Evolutionary conservation across 2,888 invertebrate genomes (phyloP).

Genomic region (Nemoura dubitans): DNA sequence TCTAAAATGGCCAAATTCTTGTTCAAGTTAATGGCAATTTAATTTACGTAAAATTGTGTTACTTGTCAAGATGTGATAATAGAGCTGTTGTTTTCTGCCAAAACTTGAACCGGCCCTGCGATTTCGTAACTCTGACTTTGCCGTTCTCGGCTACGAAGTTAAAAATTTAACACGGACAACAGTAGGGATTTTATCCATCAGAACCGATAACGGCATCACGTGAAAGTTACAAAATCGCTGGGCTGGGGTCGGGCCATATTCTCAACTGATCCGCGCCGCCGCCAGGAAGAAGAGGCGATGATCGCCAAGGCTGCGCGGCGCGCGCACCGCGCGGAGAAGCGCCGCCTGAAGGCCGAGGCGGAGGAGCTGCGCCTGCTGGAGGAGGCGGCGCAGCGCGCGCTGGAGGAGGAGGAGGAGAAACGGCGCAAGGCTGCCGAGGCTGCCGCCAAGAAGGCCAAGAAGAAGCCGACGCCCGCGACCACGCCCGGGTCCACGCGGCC

Average conservation of each 20-base stretch:
- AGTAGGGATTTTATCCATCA: too few species aligned
- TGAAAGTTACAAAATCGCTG: too few species aligned
- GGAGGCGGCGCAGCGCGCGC: background rate
- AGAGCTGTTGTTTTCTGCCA: too few species aligned
- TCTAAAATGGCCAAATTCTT: too few species aligned
- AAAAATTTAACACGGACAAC: too few species aligned
- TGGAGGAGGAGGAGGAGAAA: constrained; percentile 61
- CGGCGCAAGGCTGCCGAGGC: constrained; percentile 50
- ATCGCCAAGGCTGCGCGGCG: background rate
- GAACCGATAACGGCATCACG: too few species aligned
- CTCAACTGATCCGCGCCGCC: background rate
- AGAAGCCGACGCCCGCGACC: background rate
- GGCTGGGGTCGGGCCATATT: background rate
- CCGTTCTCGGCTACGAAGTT: too few species aligned
- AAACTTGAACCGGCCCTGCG: too few species aligned
- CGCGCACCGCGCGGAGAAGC: constrained; percentile 20
- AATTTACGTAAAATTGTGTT: too few species aligned
- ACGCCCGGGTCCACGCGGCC: background rate
- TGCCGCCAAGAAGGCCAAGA: background rate
- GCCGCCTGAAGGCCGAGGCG: background rate
- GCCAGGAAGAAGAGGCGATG: constrained; percentile 22
- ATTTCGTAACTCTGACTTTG: too few species aligned
- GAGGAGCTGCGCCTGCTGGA: background rate
- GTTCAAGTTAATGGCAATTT: too few species aligned
- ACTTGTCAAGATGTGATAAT: too few species aligned